These are phyloP conservation scores for Darevskia mixta DNA, from an alignment of 2,797 vertebrate genomes.

Conservation along the genomic window DNA sequence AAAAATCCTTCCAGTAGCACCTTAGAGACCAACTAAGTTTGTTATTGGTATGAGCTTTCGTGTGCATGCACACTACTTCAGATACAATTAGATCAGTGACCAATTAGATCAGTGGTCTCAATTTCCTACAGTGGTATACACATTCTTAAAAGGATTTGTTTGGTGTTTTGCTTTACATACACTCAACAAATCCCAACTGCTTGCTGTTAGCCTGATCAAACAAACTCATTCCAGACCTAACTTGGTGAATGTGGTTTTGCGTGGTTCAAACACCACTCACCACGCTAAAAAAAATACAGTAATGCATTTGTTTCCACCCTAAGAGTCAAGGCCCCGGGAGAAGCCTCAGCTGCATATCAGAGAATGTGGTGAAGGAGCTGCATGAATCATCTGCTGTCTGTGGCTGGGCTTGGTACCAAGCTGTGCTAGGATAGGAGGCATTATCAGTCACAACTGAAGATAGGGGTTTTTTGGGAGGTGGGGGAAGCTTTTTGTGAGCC, in stretches of 20 bases:
- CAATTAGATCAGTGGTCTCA: neutral
- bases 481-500: constrained; percentile 80
- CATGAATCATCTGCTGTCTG: constrained; percentile 20
- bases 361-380: constrained; percentile 30
- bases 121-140: neutral
- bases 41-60: no score
- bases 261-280: neutral
- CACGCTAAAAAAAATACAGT: neutral
- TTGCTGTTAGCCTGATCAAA: neutral
- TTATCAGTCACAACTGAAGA: constrained; percentile 72
- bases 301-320: neutral
- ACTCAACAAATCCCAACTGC: accelerated
- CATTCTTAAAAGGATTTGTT: neutral
- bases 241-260: neutral
- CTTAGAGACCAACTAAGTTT: no score
- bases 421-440: constrained; percentile 65
- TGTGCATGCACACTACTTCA: no score
- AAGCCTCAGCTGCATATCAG: constrained; percentile 19
- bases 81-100: no score
- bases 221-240: neutral
- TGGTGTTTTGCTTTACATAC: accelerated
- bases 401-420: constrained; percentile 50
- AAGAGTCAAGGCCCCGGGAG: accelerated
- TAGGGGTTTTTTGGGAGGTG: constrained; percentile 59
- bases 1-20: no score